Percentiles rank a stretch among this genome's conserved stretches.
These are phyloP conservation scores for Sterrhoptilus dennistouni DNA, from an alignment of 2,113 vertebrate genomes.

Conservation along the genomic window DNA sequence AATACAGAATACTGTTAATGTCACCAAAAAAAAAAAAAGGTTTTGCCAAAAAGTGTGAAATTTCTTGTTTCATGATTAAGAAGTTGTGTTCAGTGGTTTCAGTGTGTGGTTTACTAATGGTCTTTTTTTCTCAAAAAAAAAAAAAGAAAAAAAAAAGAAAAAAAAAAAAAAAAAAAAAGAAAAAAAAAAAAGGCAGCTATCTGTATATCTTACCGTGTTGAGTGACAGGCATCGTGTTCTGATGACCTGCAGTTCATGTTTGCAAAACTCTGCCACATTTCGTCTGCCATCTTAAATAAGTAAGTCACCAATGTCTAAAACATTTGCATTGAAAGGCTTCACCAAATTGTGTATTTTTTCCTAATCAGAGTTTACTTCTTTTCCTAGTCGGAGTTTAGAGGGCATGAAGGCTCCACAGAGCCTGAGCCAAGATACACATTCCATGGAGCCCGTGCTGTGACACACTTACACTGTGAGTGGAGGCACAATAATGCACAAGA, in stretches of 20 bases:
- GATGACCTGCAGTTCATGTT: not conserved
- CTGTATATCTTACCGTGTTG: not conserved
- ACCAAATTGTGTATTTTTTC: not conserved
- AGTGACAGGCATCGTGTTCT: not conserved
- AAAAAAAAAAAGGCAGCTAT: not conserved
- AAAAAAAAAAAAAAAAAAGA: not conserved
- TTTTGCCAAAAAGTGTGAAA: not conserved
- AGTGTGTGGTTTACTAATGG: not conserved
- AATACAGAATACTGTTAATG: not conserved
- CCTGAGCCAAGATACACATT: not conserved
- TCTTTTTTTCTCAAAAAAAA: not conserved
- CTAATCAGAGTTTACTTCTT: not conserved
- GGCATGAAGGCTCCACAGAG: fast-evolving
- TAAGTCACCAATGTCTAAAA: not conserved
- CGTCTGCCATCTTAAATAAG: not conserved
- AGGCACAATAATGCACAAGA: not conserved
- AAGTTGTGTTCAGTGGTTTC: not conserved
- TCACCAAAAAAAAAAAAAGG: not conserved
- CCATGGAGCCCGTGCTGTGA: not conserved
- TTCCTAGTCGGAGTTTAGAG: not conserved
- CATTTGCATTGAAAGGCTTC: not conserved
- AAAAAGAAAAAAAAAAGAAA: not conserved
- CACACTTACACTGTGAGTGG: not conserved
- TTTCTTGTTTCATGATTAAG: not conserved
- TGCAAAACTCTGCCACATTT: not conserved